These are phyloP conservation scores for Uromys caudimaculatus DNA, from an alignment of 2,797 vertebrate genomes.

Conservation along the genomic window DNA sequence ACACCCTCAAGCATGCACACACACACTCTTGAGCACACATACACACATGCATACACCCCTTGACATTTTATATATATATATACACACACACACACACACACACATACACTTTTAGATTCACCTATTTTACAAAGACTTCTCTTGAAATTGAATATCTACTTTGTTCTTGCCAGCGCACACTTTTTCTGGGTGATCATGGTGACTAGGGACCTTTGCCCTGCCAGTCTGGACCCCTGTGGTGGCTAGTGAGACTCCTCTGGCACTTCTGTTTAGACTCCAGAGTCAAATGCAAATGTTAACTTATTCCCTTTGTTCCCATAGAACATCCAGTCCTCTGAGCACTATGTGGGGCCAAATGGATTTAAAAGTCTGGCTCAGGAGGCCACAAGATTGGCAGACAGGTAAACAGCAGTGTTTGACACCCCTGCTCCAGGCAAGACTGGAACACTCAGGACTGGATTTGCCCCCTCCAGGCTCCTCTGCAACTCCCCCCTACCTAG, in stretches of 20 bases:
- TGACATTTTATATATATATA: too few species aligned
- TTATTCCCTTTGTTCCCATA: slow-evolving; percentile 64
- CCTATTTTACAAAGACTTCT: neutral
- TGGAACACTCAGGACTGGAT: neutral
- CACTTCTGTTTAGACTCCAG: neutral
- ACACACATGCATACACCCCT: too few species aligned
- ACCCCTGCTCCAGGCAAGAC: neutral
- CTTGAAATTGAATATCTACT: neutral
- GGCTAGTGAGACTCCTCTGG: neutral
- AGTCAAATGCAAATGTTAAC: slow-evolving; percentile 14
- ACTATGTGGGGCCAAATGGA: slow-evolving; percentile 72
- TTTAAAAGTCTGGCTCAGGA: slow-evolving; percentile 89
- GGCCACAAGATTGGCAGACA: slow-evolving; percentile 89
- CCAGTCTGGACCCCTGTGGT: neutral
- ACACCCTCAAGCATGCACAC: neutral
- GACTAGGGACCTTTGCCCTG: neutral
- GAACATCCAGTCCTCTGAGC: slow-evolving; percentile 80
- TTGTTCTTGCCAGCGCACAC: neutral
- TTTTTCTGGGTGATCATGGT: neutral
- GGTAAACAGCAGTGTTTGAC: slow-evolving; percentile 73
- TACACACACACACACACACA: too few species aligned
- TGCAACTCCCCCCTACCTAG: neutral
- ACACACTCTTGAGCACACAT: neutral
- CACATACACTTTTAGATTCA: neutral
- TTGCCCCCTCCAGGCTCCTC: neutral